Percentiles rank a stretch among this genome's conserved stretches.
Evolutionary conservation across 2,113 vertebrate genomes (phyloP).

Genomic region (Lethenteron camtschaticum): DNA sequence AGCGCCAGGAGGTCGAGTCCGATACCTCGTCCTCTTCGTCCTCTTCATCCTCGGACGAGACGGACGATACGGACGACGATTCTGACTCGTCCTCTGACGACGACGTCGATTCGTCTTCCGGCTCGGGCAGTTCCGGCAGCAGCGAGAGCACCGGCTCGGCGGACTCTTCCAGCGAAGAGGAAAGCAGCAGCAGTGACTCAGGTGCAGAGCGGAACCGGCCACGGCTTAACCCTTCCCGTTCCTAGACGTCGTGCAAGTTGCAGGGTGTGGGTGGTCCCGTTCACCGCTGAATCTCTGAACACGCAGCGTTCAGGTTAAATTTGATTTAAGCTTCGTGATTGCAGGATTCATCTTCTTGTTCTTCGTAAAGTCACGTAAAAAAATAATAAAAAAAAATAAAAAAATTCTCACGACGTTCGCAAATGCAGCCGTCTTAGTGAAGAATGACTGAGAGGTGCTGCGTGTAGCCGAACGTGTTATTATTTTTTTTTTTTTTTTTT

Average conservation of each 20-base stretch:
- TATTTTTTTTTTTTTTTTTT: too few relatives aligned
- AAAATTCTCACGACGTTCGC: too few relatives aligned
- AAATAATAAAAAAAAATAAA: too few relatives aligned
- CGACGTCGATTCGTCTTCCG: slow-evolving; percentile 30
- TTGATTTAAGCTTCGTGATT: too few relatives aligned
- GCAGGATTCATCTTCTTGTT: too few relatives aligned
- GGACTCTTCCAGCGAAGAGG: slow-evolving; percentile 36
- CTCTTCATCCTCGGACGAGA: slow-evolving; percentile 27
- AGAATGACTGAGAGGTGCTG: too few relatives aligned
- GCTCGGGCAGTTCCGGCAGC: slow-evolving; percentile 25
- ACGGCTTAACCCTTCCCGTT: not conserved
- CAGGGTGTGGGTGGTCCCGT: not conserved
- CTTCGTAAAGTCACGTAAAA: too few relatives aligned
- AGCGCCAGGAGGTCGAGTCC: slow-evolving; percentile 74
- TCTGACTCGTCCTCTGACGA: slow-evolving; percentile 25
- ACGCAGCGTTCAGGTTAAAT: not conserved
- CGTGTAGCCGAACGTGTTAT: too few relatives aligned
- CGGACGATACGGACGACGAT: slow-evolving; percentile 30
- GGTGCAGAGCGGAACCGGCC: not conserved
- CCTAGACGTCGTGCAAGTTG: not conserved
- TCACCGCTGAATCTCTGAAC: not conserved
- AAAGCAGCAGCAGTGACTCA: not conserved
- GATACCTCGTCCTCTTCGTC: slow-evolving; percentile 33
- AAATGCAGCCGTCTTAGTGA: too few relatives aligned
- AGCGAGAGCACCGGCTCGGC: slow-evolving; percentile 21